Evolutionary conservation across 2,888 invertebrate genomes (phyloP), one percentile per base, ranked within the genome.

Genomic region (Sipha maydis): DNA sequence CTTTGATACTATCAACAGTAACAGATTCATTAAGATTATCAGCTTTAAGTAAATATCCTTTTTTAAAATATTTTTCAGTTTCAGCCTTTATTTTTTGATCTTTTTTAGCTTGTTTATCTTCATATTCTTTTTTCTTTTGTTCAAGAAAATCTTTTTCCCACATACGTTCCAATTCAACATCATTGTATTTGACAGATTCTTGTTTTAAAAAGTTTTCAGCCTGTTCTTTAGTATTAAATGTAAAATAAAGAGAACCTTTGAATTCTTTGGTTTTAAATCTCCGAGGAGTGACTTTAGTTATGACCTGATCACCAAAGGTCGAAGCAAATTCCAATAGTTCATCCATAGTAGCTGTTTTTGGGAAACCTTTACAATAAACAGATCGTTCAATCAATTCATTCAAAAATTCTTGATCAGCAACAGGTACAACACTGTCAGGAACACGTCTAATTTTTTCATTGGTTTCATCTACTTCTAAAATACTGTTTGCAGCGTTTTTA

Each of bases 231-330:
- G 94, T 95, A 91, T 95, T 94, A 92, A 98, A 99, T 9, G 96
- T 96, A 19, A 95, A 95, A 92, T 98, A 98, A 82, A 98, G 95
- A 1, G 99, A 99, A 83, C 99, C 99, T 93, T 99, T 97, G 91
- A 97, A 97, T 89, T 94, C 80, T 80, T 88, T 88, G 0, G 61
- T 88, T 75, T 88, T 88, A 8, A 80, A 61, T 88, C 31, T 80
- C 28, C 86, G 79, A 31, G 86, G 80, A 19, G 79, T 88, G 28
- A 88, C 86, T 82, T 88, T 88, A 25, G 82, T 82, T n/a, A 82
- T 86, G 9, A n/a, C 77, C 0, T 80, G 56, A 34, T 89, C 80
- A 17, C 77, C 78, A 56, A 76, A 79, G 0, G 69, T 71, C 8
- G 79, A 54, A 21, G 79, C 83, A 48, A 21, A 71, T 11, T 88